Percentiles rank a stretch among this genome's conserved stretches.
Evolutionary conservation across 2,888 invertebrate genomes (phyloP).

Genomic region (Meghimatium bilineatum): DNA sequence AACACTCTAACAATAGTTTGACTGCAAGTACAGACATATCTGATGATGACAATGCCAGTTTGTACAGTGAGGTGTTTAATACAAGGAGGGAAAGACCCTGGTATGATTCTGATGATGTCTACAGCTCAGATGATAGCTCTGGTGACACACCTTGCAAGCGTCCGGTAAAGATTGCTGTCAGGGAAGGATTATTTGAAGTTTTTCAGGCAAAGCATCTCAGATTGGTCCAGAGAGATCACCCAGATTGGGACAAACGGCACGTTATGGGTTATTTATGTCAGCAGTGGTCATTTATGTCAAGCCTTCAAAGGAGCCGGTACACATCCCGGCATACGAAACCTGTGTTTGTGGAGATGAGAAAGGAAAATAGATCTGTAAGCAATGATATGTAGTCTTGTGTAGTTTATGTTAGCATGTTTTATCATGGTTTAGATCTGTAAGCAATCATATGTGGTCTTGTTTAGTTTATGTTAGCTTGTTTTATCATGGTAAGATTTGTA

Average conservation of each 20-base stretch:
- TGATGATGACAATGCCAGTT: not conserved
- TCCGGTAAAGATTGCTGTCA: constrained; percentile 9
- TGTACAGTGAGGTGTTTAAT: constrained; percentile 4
- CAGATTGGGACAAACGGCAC: constrained; percentile 65
- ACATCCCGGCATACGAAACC: constrained; percentile 53
- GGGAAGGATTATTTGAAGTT: constrained; percentile 67
- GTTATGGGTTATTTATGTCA: constrained; percentile 66
- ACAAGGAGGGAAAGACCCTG: not conserved
- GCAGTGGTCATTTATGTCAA: constrained; percentile 71
- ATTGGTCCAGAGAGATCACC: constrained; percentile 68
- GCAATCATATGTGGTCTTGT: too few species aligned
- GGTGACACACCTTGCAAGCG: not conserved
- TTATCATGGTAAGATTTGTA: too few species aligned
- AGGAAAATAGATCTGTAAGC: constrained; percentile 12
- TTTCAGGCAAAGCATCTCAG: constrained; percentile 71
- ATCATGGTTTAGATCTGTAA: too few species aligned
- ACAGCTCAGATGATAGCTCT: constrained; percentile 35
- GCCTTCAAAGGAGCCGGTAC: constrained; percentile 68
- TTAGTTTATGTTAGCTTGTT: too few species aligned
- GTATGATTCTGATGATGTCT: constrained; percentile 37
- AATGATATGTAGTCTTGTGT: too few species aligned
- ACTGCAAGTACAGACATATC: not conserved
- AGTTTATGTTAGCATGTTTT: too few species aligned
- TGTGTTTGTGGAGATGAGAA: not conserved
- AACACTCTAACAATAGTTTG: not conserved